Evolutionary conservation across 2,888 invertebrate genomes (phyloP), one percentile per base, ranked within the genome.

Genomic region (Oscheius myriophilus): DNA sequence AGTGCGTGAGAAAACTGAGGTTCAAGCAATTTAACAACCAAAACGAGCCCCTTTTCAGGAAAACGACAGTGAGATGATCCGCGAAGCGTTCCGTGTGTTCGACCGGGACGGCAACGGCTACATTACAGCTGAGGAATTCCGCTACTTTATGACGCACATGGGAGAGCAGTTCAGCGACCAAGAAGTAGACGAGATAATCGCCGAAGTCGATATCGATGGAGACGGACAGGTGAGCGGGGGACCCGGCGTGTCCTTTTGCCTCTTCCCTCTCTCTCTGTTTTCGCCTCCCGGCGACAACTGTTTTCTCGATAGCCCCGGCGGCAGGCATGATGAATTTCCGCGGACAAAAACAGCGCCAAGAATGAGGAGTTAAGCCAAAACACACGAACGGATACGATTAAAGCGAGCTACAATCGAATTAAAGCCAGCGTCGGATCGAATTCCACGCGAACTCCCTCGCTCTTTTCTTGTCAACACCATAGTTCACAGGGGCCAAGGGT

Each of bases 171-270:
- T 86, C 71, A 84, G 79, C 68, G 86, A 86, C 62, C 77, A 84
- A 67, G 86, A 86, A 70, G 86, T 86, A 26, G 86, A 86, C 70
- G 86, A 86, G 67, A 86, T 86, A 66, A 86, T 86, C 59, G 79
- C 76, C 23, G 86, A 87, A 65, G 85, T 87, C 45, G 87, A 86
- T 82, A 84, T 84, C 63, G 86, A 87, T 70, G 85, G 86, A 39
- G 86, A 87, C 70, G 86, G 86, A 70, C 85, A 86, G 82, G 85
- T 83, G 49, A n/a, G n/a, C n/a, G n/a, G n/a, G n/a, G n/a, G n/a
- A n/a, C n/a, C n/a, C n/a, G n/a, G n/a, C n/a, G 43, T 49, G 42
- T 43, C 16, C 16, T n/a, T n/a, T n/a, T n/a, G n/a, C n/a, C n/a
- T n/a, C n/a, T n/a, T 55, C 57, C 25, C 41, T 55, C 26, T 25